A percentile compares a stretch with the other conserved stretches of the same genome.
Conservation (phyloP, 2,888 invertebrate species). For the Drosophila birchii region DNA sequence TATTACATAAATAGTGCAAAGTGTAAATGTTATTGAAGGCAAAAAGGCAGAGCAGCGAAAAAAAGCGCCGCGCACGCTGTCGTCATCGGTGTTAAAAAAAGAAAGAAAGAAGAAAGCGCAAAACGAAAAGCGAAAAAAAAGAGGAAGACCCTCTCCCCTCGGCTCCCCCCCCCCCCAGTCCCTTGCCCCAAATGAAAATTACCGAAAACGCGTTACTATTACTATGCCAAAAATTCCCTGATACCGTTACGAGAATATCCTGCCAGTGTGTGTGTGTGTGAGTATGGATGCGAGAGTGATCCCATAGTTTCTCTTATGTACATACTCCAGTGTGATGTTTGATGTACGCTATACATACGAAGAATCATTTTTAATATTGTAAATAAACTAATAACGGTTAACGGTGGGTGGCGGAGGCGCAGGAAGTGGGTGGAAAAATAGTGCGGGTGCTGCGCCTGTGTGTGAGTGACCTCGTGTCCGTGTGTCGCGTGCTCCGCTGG, state of each 20-base stretch:
- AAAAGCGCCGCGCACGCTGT: constrained; percentile 72
- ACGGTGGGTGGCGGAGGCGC: constrained; percentile 10
- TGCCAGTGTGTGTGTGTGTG: constrained; percentile 4
- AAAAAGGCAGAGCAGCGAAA: constrained; percentile 52
- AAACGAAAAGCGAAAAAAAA: constrained; percentile 47
- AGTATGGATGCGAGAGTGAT: constrained; percentile 12
- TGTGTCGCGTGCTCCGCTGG: constrained; percentile 66
- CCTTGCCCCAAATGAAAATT: constrained; percentile 32
- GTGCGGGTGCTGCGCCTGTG: constrained; percentile 48
- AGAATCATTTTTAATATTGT: constrained; percentile 59
- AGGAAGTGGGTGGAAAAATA: constrained; percentile 9
- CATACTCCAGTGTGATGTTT: constrained; percentile 25
- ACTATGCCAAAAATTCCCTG: constrained; percentile 28
- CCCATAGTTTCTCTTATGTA: constrained; percentile 19
- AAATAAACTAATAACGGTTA: constrained; percentile 72
- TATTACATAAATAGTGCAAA: constrained; percentile 77
- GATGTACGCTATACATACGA: constrained; percentile 50
- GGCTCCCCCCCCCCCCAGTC: not conserved
- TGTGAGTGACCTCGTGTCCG: constrained; percentile 76
- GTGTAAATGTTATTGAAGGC: constrained; percentile 79
- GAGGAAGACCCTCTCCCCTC: constrained; percentile 49
- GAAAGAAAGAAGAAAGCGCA: constrained; percentile 48
- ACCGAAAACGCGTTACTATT: constrained; percentile 36
- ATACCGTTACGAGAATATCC: constrained; percentile 2
- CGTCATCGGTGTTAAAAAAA: constrained; percentile 72